Base-by-base conservation (phyloP, 2,113 vertebrate species). In the Oryzias curvinotus region DNA sequence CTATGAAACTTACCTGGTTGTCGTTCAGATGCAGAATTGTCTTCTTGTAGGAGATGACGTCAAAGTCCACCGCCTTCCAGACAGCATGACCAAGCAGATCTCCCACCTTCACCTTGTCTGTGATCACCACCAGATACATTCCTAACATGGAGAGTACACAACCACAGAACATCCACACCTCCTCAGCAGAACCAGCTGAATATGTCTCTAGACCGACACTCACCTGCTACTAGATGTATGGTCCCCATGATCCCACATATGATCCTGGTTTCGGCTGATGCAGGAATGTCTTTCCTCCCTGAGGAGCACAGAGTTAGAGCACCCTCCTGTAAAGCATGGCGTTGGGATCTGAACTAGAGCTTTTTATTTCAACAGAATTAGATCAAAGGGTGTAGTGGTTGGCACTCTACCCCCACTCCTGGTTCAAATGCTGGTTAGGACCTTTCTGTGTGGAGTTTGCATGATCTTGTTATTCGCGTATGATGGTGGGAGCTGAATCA, bases 1-100 rank as follows among this genome's bases (percentile, higher is more conserved):
- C 46, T 19, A 18, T 10, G 46, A 60, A 36, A 41, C 52, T 23
- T 19, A 97, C 96, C 96, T 98, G 96, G 89, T 91, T 94, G 88
- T 98, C 96, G 81, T 95, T 98, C 84, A 98, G 92, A 83, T 98
- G 96, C 62, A 98, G 80, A 82, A 98, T 91, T 12, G 96, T 98
- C 89, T 96, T 98, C 84, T 98, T 97, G 75, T 96, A 98, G 47
- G 96, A 97, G 65, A 98, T 93, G n/a, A 96, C 84, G 44, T 98
- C 94, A 87, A 97, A 98, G 70, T 96, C 95, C 57, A 92, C 85
- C 12, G 95, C 95, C 89, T 97, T 98, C 96, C 96, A 98, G 75
- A 98, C 91, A 36, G 84, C 87, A 76, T 98, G 95, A 80, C 91
- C 93, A 66, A 97, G 93, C 78, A 97, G 91, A 71, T 97, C 96